Evolutionary conservation across 1,140 invertebrate species (phyloP), one percentile per base, ranked within the genome.

Genomic region (Meloidogyne floridensis): DNA sequence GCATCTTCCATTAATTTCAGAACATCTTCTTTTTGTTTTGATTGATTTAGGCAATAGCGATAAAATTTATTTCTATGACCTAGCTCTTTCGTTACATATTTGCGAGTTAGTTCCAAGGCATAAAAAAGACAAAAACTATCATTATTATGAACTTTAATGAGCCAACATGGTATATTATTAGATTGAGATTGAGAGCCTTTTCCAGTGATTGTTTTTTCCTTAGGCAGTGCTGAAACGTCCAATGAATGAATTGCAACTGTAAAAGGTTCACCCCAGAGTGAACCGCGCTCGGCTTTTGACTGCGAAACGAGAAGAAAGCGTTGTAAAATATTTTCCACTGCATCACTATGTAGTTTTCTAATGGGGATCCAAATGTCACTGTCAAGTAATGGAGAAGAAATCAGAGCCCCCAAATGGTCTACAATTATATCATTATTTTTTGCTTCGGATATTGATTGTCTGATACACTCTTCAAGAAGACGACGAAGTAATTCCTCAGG

Each of bases 121-220:
- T 75, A 75, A 32, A 75, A 75, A 3, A 75, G 43, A 20, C 74
- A 75, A 75, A 51, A 75, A 47, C 51, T 75, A 32, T 47, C 10
- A 32, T 20, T 47, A 32, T 75, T 75, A 0, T 20, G 8, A 11
- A 75, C 11, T 2, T 59, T n/a, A n/a, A 75, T 18, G n/a, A 75
- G 8, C 53, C 53, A 54, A 54, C 53, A 6, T 4, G 53, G 53
- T 6, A 54, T 8, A 54, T 3, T 47, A 11, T 42, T 10, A 8
- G 8, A 8, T 51, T 75, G 51, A n/a, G 5, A 18, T n/a, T 32
- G 11, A 0, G 15, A 11, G 53, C 53, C 53, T 54, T 54, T 54
- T 8, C 53, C 53, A 54, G 53, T 9, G 1, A 54, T 54, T 54
- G 53, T 9, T 8, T 54, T 54, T 8, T 54, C 53, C 53, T 54